Conservation (phyloP, 30 jellyfish, hydroid and myxozoan species). For the Turritopsis dohrnii region DNA sequence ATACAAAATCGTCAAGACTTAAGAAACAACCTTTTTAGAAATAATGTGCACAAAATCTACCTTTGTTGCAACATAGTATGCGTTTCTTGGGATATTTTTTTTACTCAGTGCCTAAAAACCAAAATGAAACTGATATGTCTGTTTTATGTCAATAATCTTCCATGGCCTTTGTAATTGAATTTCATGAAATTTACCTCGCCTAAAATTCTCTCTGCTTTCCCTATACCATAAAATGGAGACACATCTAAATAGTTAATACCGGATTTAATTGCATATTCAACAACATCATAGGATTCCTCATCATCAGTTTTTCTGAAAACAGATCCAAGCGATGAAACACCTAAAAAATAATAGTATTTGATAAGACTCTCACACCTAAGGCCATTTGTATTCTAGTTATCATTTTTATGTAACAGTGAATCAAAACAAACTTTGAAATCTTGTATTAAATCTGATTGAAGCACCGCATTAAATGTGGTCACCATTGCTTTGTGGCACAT, state of each 20-base stretch:
- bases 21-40: neutral
- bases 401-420: neutral
- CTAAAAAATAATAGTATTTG: slow-evolving; percentile 1
- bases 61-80: slow-evolving; percentile 76
- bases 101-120: slow-evolving; percentile 58
- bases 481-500: too few species aligned
- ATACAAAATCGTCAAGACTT: neutral
- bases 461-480: too few species aligned
- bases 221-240: slow-evolving; percentile 84
- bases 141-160: neutral
- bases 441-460: too few species aligned
- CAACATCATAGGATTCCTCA: slow-evolving; percentile 53
- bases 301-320: slow-evolving; percentile 59
- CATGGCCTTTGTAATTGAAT: neutral
- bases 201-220: slow-evolving; percentile 58
- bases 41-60: slow-evolving; percentile 24
- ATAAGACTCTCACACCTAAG: too few species aligned
- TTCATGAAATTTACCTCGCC: slow-evolving; percentile 43
- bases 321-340: slow-evolving; percentile 77
- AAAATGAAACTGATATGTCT: too few species aligned
- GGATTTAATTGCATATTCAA: slow-evolving; percentile 55
- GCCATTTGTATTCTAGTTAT: too few species aligned
- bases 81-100: slow-evolving; percentile 70
- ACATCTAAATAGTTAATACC: slow-evolving; percentile 79
- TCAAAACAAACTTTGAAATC: neutral